A percentile compares a stretch with the other conserved stretches of the same genome.
Conservation (phyloP, 1,140 invertebrate genomes). For the Physella acuta region DNA sequence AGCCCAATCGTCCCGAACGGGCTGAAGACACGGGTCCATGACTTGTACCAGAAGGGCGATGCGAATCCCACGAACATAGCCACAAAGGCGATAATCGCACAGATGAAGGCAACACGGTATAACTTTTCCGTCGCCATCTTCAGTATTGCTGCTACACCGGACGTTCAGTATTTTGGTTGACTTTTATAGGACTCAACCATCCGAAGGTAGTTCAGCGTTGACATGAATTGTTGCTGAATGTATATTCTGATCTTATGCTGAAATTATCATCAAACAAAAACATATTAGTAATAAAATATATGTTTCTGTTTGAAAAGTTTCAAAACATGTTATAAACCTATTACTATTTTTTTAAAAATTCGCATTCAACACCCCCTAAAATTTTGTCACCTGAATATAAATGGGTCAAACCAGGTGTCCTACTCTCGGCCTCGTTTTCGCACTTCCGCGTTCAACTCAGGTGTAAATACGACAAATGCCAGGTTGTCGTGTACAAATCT, state of each 20-base stretch:
- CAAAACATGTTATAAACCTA: too few relatives aligned
- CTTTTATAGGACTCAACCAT: too few relatives aligned
- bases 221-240: too few relatives aligned
- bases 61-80: conserved; percentile 81
- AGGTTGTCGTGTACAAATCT: not conserved
- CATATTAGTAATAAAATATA: too few relatives aligned
- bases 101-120: conserved; percentile 42
- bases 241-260: too few relatives aligned
- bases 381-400: not conserved
- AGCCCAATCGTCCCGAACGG: conserved; percentile 77
- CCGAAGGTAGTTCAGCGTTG: too few relatives aligned
- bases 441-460: not conserved
- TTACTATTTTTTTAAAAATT: too few relatives aligned
- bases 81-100: conserved; percentile 49
- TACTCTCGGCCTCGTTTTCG: not conserved
- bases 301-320: too few relatives aligned
- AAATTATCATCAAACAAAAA: too few relatives aligned
- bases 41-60: conserved; percentile 94
- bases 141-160: too few relatives aligned
- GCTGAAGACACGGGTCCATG: conserved; percentile 86
- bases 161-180: too few relatives aligned
- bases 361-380: too few relatives aligned
- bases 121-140: conserved; percentile 35
- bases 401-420: not conserved
- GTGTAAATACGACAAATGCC: not conserved